Evolutionary conservation across 37 sponge, comb jelly and placozoan genomes (phyloP).

Genomic region (Chondrilla cf. caribensis): DNA sequence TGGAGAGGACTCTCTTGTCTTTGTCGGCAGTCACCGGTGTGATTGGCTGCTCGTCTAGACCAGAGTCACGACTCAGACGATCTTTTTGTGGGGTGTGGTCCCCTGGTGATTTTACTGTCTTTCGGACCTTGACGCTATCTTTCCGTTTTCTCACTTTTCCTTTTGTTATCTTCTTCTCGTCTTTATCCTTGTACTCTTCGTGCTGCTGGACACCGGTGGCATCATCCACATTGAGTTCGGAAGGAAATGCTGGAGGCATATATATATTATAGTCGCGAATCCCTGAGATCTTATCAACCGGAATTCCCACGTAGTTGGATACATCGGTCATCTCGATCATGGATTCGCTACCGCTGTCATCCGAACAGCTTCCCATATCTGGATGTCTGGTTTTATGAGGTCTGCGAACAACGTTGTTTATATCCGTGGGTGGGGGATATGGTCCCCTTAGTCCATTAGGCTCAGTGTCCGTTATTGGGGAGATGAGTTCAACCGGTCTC

Average conservation of each 20-base stretch:
- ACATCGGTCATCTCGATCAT: background rate
- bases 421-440: no score
- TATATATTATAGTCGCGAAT: no score
- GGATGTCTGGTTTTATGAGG: background rate
- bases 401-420: no score
- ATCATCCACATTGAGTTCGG: no score
- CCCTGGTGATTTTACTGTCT: background rate
- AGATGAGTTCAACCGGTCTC: no score
- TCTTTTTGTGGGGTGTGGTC: background rate
- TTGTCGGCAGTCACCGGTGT: no score
- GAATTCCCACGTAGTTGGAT: background rate
- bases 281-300: background rate
- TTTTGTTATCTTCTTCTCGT: background rate
- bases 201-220: no score
- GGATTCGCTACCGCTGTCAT: conserved; percentile 7
- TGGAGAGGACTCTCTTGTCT: background rate
- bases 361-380: background rate
- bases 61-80: conserved; percentile 8
- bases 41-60: background rate
- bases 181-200: background rate
- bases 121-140: conserved; percentile 14
- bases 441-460: no score
- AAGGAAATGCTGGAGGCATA: no score
- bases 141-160: background rate
- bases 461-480: no score